A percentile compares a stretch with the other conserved stretches of the same genome.
These are phyloP conservation scores for Leptinotarsa peninsularis DNA, from an alignment of 2,888 invertebrate species.

Conservation along the genomic window DNA sequence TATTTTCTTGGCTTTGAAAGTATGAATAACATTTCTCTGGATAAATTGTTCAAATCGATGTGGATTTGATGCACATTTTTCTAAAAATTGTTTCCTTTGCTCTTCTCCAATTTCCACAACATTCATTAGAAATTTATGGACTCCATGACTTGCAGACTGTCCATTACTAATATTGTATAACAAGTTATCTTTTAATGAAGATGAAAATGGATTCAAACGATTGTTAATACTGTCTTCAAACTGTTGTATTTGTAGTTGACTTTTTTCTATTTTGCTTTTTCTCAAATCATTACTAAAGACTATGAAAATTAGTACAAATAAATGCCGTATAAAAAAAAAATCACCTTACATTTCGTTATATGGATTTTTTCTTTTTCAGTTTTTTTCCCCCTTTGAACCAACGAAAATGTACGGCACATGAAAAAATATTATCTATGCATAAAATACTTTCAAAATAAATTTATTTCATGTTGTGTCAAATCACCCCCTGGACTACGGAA, in stretches of 20 bases:
- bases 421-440: too few species aligned
- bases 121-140: background rate
- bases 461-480: too few species aligned
- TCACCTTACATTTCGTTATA: too few species aligned
- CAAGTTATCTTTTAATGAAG: background rate
- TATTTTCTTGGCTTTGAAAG: background rate
- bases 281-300: background rate
- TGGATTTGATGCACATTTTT: slow-evolving; percentile 7
- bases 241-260: background rate
- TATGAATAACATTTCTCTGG: slow-evolving; percentile 11
- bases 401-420: too few species aligned
- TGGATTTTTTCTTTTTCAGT: too few species aligned
- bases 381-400: too few species aligned
- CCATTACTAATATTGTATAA: slow-evolving; percentile 1
- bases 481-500: too few species aligned
- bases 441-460: too few species aligned
- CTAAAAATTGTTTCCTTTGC: slow-evolving; percentile 1
- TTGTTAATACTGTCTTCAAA: background rate
- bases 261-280: background rate
- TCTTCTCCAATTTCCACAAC: background rate
- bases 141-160: background rate
- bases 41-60: slow-evolving; percentile 9
- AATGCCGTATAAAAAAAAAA: too few species aligned
- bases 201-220: background rate
- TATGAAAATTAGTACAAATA: too few species aligned